Percentiles rank a stretch among this genome's conserved stretches.
These are phyloP conservation scores for Coboldia fuscipes DNA, from an alignment of 1,140 invertebrate species.

Conservation along the genomic window DNA sequence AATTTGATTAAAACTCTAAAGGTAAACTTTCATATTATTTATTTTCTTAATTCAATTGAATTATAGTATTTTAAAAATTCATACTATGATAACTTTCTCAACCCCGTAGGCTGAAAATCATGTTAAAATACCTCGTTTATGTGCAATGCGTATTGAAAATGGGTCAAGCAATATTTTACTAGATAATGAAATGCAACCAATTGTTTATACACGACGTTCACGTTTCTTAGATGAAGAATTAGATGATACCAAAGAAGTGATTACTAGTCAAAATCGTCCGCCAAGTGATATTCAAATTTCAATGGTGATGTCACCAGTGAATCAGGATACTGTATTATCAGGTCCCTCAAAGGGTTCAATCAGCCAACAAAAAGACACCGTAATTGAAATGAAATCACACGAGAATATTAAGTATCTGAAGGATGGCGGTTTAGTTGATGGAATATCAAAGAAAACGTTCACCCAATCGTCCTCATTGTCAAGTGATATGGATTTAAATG, in stretches of 20 bases:
- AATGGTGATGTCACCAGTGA: conserved; percentile 4
- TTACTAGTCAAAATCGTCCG: conserved; percentile 8
- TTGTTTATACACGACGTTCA: conserved; percentile 36
- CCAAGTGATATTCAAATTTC: conserved; percentile 5
- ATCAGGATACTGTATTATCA: neutral
- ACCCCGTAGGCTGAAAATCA: conserved; percentile 17
- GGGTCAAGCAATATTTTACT: conserved; percentile 56
- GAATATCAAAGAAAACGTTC: too few species aligned
- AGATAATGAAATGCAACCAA: conserved; percentile 42
- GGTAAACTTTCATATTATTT: conserved; percentile 7
- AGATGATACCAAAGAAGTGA: conserved; percentile 19
- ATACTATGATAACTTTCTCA: neutral
- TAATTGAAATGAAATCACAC: too few species aligned
- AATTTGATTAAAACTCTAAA: conserved; percentile 22
- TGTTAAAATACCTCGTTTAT: conserved; percentile 38
- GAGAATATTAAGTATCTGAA: too few species aligned
- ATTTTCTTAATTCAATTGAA: neutral
- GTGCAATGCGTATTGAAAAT: conserved; percentile 41
- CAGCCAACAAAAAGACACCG: too few species aligned
- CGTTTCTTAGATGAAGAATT: conserved; percentile 17
- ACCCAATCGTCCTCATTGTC: conserved; percentile 13
- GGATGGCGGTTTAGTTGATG: too few species aligned
- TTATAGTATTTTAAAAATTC: neutral
- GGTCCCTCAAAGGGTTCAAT: neutral
- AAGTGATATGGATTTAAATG: conserved; percentile 14